Base-by-base conservation (phyloP, 1,140 invertebrate genomes). In the Babylonia areolata region DNA sequence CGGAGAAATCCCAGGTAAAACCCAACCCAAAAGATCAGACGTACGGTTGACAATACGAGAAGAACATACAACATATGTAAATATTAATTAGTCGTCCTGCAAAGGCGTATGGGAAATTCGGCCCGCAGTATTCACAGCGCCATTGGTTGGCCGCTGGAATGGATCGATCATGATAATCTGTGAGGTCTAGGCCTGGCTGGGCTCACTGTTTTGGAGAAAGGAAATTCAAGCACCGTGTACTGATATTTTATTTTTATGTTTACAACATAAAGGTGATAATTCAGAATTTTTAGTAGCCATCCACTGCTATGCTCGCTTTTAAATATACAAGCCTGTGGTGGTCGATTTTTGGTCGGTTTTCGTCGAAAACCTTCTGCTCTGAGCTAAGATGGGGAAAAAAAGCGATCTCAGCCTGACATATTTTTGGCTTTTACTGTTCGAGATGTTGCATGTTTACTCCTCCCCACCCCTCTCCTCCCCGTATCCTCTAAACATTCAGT, bases 11-110 rank as follows among this genome's bases (percentile, higher is more conserved):
- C 31, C 37, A 73, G 69, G 82, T 84, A 84, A 46, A 73, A 84
- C 69, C 82, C 82, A 84, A 46, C 40, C 58, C 58, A 40, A 84
- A 84, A 73, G 64, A 73, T 33, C 64, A 73, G 69, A 73, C 82
- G 82, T 84, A 84, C 82, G 82, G 82, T 84, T 84, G 82, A 85
- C 85, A 79, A 85, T 80, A 85, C 77, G 39, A 77, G 79, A 39
- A 51, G 81, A 81, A 69, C 86, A 88, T 85, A 86, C 84, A 86
- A 87, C 75, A 87, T 86, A 85, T 85, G 84, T 87, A 89, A 85
- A 89, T 87, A 88, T 88, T 89, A 88, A 89, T 89, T 89, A 89
- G 88, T 88, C 85, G 85, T 87, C 80, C 81, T 84, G 87, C 85
- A 86, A 84, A 87, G 87, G 85, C 87, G 85, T 88, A 84, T 88